A percentile compares a stretch with the other conserved stretches of the same genome.
Evolutionary conservation across 2,888 invertebrate genomes (phyloP).

Genomic region (Cyrtodaria siliqua): DNA sequence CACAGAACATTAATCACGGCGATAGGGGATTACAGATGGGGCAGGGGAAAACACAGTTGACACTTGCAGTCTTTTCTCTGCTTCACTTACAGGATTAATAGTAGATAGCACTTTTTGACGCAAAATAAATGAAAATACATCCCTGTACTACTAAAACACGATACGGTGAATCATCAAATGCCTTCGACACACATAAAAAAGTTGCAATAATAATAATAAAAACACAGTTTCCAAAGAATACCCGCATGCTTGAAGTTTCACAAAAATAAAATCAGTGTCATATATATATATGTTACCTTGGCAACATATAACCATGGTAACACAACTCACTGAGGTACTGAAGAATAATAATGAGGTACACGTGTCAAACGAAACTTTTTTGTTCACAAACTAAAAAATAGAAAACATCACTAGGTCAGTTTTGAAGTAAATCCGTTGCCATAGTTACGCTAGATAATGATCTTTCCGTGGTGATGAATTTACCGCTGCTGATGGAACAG

Average conservation of each 20-base stretch:
- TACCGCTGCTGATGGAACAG: constrained; percentile 19
- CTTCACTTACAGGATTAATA: too few species aligned
- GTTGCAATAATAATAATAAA: constrained; percentile 2
- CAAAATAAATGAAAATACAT: too few species aligned
- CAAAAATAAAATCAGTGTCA: constrained; percentile 1
- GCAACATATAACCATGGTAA: too few species aligned
- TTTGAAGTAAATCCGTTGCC: constrained; percentile 16
- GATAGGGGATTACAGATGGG: too few species aligned
- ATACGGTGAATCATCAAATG: constrained; percentile 9
- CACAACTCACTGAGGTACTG: too few species aligned
- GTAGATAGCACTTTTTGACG: too few species aligned
- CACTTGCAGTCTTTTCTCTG: too few species aligned
- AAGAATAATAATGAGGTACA: too few species aligned
- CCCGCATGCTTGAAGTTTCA: background rate
- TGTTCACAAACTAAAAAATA: constrained; percentile 1
- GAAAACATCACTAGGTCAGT: constrained; percentile 4
- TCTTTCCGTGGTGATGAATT: constrained; percentile 31
- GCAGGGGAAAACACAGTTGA: too few species aligned
- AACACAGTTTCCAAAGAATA: background rate
- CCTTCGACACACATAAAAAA: constrained; percentile 15
- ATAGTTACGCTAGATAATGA: constrained; percentile 52
- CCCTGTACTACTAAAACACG: too few species aligned
- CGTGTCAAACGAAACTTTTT: too few species aligned
- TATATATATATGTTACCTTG: background rate
- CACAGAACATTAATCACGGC: too few species aligned